These are phyloP conservation scores for Berghia stephanieae DNA, from an alignment of 1,140 invertebrate species.

Conservation along the genomic window DNA sequence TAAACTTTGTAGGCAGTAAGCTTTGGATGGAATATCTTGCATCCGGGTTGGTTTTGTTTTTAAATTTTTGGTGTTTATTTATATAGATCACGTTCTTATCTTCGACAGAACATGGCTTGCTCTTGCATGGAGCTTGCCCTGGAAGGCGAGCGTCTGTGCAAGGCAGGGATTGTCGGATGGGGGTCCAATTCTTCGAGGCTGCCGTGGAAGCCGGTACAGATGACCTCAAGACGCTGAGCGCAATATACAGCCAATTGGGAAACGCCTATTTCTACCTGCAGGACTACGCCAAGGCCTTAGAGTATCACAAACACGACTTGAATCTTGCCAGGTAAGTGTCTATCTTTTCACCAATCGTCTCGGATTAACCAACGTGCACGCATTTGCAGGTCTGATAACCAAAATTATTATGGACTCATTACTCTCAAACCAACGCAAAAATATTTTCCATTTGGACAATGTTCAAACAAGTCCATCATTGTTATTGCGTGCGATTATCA, in stretches of 20 bases:
- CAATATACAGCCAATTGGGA: constrained; percentile 97
- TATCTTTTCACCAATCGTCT: no score
- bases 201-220: constrained; percentile 67
- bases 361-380: no score
- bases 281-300: constrained; percentile 96
- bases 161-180: constrained; percentile 95
- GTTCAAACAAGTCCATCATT: no score
- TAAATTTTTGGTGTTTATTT: background rate
- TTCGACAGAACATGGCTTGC: constrained; percentile 58
- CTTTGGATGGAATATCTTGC: background rate
- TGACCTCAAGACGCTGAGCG: constrained; percentile 88
- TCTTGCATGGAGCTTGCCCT: constrained; percentile 77
- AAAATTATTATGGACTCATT: no score
- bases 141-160: constrained; percentile 95
- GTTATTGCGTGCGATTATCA: no score
- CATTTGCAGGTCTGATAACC: no score
- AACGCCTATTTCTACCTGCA: constrained; percentile 99
- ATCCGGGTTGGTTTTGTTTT: background rate
- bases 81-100: background rate
- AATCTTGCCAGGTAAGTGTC: constrained; percentile 83
- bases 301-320: constrained; percentile 96
- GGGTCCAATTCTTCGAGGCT: constrained; percentile 96
- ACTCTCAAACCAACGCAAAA: no score
- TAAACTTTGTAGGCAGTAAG: no score
- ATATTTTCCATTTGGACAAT: no score